Evolutionary conservation across 2,797 vertebrate species (phyloP).

Genomic region (Poecilia velifera): DNA sequence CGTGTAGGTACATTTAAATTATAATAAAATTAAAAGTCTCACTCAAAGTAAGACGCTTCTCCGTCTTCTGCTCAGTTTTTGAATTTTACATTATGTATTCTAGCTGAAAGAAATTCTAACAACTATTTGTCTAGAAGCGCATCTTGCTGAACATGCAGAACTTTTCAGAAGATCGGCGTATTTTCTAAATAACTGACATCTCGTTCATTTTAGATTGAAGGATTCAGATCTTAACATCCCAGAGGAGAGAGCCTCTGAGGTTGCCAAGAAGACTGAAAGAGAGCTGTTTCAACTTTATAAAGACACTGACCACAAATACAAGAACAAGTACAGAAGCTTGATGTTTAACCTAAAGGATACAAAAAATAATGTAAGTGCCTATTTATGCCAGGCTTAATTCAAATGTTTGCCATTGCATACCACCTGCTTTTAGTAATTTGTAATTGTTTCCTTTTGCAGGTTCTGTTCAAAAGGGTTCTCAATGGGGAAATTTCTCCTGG

Average conservation of each 20-base stretch:
- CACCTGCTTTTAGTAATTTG: neutral
- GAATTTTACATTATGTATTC: neutral
- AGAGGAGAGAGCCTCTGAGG: conserved; percentile 90
- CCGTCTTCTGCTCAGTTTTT: neutral
- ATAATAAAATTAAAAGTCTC: neutral
- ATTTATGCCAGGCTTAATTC: neutral
- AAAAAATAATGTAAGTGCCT: conserved; percentile 93
- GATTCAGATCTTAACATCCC: conserved; percentile 91
- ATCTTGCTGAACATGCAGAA: neutral
- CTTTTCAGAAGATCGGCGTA: conserved; percentile 3
- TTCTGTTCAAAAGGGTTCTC: conserved; percentile 94
- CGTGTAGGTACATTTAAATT: neutral
- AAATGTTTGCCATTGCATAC: neutral
- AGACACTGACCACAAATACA: conserved; percentile 98
- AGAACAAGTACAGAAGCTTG: conserved; percentile 98
- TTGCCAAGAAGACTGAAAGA: conserved; percentile 93
- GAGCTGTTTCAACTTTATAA: conserved; percentile 96
- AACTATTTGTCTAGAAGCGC: neutral
- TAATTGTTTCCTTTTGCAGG: conserved; percentile 52
- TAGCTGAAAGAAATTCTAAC: neutral
- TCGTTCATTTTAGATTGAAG: conserved; percentile 83
- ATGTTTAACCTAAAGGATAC: conserved; percentile 99
- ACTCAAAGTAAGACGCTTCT: neutral
- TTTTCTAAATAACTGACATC: neutral
- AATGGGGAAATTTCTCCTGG: conserved; percentile 95